Evolutionary conservation across 2,797 vertebrate species (phyloP), one percentile per base, ranked within the genome.

Genomic region (Propithecus perrieri): DNA sequence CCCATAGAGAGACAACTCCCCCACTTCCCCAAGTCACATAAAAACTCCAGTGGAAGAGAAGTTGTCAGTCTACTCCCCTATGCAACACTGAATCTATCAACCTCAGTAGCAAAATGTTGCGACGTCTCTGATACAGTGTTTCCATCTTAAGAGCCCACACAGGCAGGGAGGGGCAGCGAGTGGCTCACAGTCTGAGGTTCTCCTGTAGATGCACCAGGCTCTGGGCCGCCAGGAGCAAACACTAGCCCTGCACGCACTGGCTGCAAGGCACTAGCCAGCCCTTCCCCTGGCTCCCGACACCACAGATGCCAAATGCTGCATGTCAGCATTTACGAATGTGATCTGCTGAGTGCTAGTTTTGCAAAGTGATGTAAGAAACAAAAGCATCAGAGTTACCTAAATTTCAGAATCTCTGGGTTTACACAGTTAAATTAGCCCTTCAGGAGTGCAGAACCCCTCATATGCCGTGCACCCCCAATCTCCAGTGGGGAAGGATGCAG

Each of bases 281-380:
- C 65, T 28, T 28, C 38, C 48, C 33, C 26, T 8, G 28, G 33
- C 43, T 50, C 93, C 67, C 59, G 59, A 81, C 10, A 53, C 43
- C 41, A 80, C 85, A 81, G 41, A 87, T 26, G 15, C 53, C 86
- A 96, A 63, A 81, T 17, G 26, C 89, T 22, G 33, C 4, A 43
- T 35, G 28, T 59, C 35, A 48, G 71, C 79, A 69, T 15, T 83
- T 48, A 20, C 5, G n/a, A 55, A 30, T 74, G 33, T 53, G 28
- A 61, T 15, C 63, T 80, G 75, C 78, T 81, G 46, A 91, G 43
- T n/a, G 59, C 57, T 88, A 46, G 22, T 72, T 94, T 69, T 72
- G 50, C 79, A 83, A 91, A 78, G 88, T n/a, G 38, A 46, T 15
- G 0, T n/a, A 74, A 75, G 46, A 94, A 86, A 67, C 24, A 55